Percentiles rank a stretch among this genome's conserved stretches.
These are phyloP conservation scores for Bubo blakistoni DNA, from an alignment of 2,113 vertebrate species.

Conservation along the genomic window DNA sequence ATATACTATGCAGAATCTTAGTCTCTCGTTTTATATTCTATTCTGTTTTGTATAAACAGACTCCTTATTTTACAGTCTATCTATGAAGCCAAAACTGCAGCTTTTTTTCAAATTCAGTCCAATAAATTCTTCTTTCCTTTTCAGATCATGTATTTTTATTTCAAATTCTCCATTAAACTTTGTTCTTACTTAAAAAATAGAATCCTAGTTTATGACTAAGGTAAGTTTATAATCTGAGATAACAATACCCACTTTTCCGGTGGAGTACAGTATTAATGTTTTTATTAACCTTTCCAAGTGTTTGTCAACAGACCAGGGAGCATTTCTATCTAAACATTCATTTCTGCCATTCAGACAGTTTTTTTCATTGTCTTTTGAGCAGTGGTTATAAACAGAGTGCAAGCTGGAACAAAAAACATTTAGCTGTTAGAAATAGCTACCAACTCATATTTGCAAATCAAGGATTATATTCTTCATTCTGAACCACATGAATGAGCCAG, in stretches of 20 bases:
- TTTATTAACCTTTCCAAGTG: not conserved
- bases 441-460: not conserved
- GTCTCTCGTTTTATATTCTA: not conserved
- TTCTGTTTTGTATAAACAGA: not conserved
- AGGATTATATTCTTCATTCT: not conserved
- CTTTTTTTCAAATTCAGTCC: not conserved
- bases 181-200: not conserved
- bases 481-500: not conserved
- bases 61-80: not conserved
- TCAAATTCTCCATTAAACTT: not conserved
- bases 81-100: not conserved
- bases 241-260: not conserved
- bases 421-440: not conserved
- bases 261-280: not conserved
- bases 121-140: not conserved
- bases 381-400: not conserved
- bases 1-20: not conserved
- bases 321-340: not conserved
- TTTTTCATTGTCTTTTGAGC: not conserved
- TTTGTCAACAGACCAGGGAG: not conserved
- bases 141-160: slow-evolving; percentile 27
- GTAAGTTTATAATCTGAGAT: not conserved
- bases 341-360: not conserved
- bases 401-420: not conserved
- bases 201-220: not conserved